phyloP scores from a whole-genome alignment of 2,797 vertebrate genomes.

The Jordanella pulchra region DNA sequence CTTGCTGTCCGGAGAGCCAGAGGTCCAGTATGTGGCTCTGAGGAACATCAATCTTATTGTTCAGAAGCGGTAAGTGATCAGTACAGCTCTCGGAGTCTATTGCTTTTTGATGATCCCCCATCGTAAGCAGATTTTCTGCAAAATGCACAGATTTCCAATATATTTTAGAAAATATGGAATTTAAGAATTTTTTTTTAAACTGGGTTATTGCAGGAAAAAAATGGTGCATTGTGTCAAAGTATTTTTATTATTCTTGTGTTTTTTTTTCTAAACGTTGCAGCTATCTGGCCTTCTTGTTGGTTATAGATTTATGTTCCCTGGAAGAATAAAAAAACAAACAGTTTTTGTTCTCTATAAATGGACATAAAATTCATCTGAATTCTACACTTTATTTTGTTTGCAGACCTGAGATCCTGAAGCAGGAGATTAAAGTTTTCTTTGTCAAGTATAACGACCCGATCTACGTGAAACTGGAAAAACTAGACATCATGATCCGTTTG shows the following conservation, averaged over 20 bases:
- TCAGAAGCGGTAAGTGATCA: constrained; percentile 89
- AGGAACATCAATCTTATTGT: constrained; percentile 99
- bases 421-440: constrained; percentile 99
- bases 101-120: background rate
- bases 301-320: background rate
- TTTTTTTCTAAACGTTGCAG: background rate
- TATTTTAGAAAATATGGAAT: background rate
- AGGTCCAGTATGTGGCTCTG: constrained; percentile 97
- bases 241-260: background rate
- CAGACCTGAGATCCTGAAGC: constrained; percentile 97
- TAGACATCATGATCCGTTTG: constrained; percentile 99
- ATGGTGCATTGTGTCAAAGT: background rate
- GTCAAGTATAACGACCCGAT: constrained; percentile 99
- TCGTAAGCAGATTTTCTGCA: background rate
- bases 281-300: background rate
- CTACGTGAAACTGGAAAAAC: constrained; percentile 97
- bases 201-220: background rate
- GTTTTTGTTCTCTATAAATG: no score
- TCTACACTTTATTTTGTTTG: constrained; percentile 20
- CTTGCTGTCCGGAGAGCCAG: constrained; percentile 94
- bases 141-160: background rate
- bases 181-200: background rate
- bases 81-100: background rate
- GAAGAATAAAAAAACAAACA: no score
- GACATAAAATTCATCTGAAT: background rate